phyloP scores from a whole-genome alignment of 2,797 vertebrate species.

The Knipowitschia caucasica region DNA sequence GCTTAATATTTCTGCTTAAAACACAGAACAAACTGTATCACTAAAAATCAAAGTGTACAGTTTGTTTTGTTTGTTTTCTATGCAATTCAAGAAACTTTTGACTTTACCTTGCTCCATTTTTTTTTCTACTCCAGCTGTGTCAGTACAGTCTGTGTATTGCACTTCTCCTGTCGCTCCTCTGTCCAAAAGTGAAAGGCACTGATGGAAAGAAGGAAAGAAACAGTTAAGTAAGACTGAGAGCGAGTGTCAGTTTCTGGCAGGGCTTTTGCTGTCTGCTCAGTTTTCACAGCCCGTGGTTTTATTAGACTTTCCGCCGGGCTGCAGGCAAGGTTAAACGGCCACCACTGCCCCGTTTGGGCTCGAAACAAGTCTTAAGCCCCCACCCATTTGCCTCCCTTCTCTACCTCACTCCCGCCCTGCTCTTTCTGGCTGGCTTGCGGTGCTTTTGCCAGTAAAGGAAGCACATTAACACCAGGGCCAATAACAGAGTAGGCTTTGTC shows the following conservation, averaged over 20 bases:
- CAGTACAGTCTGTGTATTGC: conserved; percentile 48
- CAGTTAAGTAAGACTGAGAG: conserved; percentile 65
- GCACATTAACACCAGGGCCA: conserved; percentile 70
- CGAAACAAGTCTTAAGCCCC: conserved; percentile 40
- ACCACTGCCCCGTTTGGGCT: conserved; percentile 55
- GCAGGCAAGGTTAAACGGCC: conserved; percentile 68
- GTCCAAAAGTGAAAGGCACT: conserved; percentile 49
- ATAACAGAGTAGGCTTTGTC: conserved; percentile 74
- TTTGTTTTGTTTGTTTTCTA: too few relatives aligned
- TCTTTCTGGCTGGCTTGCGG: conserved; percentile 45
- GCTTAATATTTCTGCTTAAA: too few relatives aligned
- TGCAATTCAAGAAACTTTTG: too few relatives aligned
- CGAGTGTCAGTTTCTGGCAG: conserved; percentile 73
- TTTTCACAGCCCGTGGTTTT: conserved; percentile 71
- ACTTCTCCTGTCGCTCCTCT: conserved; percentile 49
- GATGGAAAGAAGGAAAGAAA: conserved; percentile 46
- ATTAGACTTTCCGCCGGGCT: conserved; percentile 70
- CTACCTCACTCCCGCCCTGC: conserved; percentile 39
- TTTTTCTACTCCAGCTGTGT: conserved; percentile 52
- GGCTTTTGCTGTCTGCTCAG: conserved; percentile 76
- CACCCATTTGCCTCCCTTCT: conserved; percentile 25
- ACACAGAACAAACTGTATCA: too few relatives aligned
- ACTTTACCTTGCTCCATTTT: conserved; percentile 30
- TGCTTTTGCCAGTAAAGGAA: conserved; percentile 75
- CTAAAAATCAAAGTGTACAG: too few relatives aligned